A percentile compares a stretch with the other conserved stretches of the same genome.
Conservation (phyloP, 2,113 vertebrate genomes). For the Emydura subglobosa region DNA sequence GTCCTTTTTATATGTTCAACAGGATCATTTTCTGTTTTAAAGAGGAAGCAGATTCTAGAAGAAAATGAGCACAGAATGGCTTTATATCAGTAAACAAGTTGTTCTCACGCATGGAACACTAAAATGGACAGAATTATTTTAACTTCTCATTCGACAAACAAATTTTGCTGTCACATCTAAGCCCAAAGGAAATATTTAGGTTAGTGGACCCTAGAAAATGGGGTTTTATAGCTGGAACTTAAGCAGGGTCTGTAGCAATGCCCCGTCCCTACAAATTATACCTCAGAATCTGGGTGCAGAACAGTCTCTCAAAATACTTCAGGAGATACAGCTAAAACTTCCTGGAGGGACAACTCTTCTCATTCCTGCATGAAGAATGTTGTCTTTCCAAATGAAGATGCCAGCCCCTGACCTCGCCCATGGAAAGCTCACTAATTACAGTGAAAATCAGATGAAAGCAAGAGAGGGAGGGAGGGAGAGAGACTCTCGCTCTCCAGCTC, state of each 20-base stretch:
- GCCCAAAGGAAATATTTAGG: neutral
- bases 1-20: neutral
- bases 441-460: conserved; percentile 28
- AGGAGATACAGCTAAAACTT: neutral
- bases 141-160: neutral
- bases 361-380: neutral
- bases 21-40: neutral
- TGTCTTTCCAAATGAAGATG: conserved; percentile 23
- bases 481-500: neutral
- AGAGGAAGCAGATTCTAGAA: neutral
- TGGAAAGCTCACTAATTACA: conserved; percentile 32
- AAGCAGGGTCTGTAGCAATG: neutral
- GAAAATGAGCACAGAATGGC: neutral
- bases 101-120: neutral
- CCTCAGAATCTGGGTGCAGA: neutral
- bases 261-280: neutral
- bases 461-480: conserved; percentile 1
- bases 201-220: neutral
- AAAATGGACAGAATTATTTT: neutral
- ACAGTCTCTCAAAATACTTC: neutral
- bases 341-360: neutral
- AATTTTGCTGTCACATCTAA: neutral
- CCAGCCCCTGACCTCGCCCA: neutral
- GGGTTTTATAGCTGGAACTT: neutral
- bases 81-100: neutral